Percentiles rank a stretch among this genome's conserved stretches.
These are phyloP conservation scores for Yponomeuta plumbellus DNA, from an alignment of 2,888 invertebrate genomes.

Conservation along the genomic window DNA sequence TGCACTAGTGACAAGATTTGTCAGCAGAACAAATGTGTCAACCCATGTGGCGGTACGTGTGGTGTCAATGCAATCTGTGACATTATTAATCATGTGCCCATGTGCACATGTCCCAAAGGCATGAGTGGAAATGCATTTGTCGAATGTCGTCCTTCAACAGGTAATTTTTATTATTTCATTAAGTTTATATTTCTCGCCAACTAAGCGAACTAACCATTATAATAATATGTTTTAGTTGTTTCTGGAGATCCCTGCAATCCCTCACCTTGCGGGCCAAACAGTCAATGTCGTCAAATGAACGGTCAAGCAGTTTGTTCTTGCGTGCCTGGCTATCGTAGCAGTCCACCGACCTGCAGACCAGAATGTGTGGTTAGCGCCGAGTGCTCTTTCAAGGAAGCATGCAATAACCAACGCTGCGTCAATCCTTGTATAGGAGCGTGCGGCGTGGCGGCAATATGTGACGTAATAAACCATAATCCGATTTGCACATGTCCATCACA, in stretches of 20 bases:
- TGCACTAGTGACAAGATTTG: conserved; percentile 81
- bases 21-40: conserved; percentile 80
- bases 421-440: conserved; percentile 89
- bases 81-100: conserved; percentile 83
- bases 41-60: conserved; percentile 84
- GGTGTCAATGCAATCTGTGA: conserved; percentile 82
- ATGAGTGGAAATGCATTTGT: conserved; percentile 82
- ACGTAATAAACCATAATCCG: conserved; percentile 85
- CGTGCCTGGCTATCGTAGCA: conserved; percentile 81
- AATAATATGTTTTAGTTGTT: conserved; percentile 30
- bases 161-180: conserved; percentile 44
- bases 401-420: conserved; percentile 83
- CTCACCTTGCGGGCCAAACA: conserved; percentile 87
- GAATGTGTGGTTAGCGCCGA: conserved; percentile 86
- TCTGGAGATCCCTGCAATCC: conserved; percentile 81
- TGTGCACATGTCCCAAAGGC: conserved; percentile 81
- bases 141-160: conserved; percentile 71
- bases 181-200: not conserved
- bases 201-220: not conserved
- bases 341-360: conserved; percentile 85
- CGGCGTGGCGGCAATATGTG: conserved; percentile 83
- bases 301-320: conserved; percentile 85
- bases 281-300: conserved; percentile 82
- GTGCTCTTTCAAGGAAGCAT: conserved; percentile 82
- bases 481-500: conserved; percentile 84